phyloP scores from a whole-genome alignment of 2,888 invertebrate species.

The Macrophya alboannulata region DNA sequence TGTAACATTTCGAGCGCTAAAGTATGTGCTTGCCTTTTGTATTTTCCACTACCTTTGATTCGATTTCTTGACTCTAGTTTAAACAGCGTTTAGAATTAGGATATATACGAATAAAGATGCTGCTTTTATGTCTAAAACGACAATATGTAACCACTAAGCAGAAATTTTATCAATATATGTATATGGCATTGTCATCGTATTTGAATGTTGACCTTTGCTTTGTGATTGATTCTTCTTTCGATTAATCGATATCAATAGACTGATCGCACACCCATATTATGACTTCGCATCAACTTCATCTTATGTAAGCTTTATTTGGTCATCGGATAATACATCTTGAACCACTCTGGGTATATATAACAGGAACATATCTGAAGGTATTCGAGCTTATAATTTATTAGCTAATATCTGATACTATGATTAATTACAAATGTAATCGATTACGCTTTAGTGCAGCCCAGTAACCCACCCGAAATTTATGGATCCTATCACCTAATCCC shows the following conservation, averaged over 20 bases:
- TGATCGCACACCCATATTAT: background rate
- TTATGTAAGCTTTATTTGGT: background rate
- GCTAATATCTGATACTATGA: background rate
- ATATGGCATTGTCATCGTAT: too few species aligned
- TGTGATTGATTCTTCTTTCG: background rate
- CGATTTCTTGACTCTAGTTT: background rate
- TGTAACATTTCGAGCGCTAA: background rate
- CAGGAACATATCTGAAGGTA: background rate
- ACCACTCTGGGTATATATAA: background rate
- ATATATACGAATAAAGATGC: background rate
- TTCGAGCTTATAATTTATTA: background rate
- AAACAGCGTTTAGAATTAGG: background rate
- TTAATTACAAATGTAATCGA: slow-evolving; percentile 11
- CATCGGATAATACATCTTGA: background rate
- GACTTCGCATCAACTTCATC: background rate
- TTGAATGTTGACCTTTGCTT: background rate
- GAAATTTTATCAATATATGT: too few species aligned
- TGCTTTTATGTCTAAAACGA: background rate
- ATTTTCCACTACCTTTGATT: background rate
- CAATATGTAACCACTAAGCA: too few species aligned
- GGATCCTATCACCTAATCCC: background rate
- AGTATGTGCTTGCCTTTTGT: background rate
- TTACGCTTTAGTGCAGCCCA: background rate
- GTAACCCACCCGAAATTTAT: background rate
- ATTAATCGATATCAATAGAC: background rate